Base-by-base conservation (phyloP, 1,140 invertebrate species). In the Hypsibius dujardini region DNA sequence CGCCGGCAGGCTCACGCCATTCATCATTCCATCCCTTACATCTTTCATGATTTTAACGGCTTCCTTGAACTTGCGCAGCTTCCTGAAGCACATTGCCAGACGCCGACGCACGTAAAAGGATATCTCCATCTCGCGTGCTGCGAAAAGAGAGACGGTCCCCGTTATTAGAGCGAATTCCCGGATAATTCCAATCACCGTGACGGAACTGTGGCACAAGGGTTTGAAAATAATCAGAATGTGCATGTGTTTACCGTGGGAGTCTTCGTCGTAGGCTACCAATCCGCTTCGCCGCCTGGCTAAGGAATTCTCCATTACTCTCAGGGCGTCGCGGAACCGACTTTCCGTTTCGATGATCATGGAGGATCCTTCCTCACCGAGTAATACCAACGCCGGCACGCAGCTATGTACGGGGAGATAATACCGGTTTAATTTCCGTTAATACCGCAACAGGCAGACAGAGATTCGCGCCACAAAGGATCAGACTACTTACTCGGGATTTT, bases 21-120 rank as follows among this genome's bases (percentile, higher is more conserved):
- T 14, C 42, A 59, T 70, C 14, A 14, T 69, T 42, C 42, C 28
- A 12, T 70, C 59, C 77, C 80, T 80, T 80, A 87, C 84, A 83
- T 98, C 95, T 77, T 92, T 85, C 83, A 97, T 96, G 84, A 96
- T 91, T 82, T 97, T 96, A 1, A 94, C 87, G 1, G 93, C 90
- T 81, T 98, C 95, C 81, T 93, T 92, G 67, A 94, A 82, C 73
- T 80, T 77, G 2, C 93, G 93, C 62, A 97, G 81, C 77, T 95
- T 92, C 73, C 95, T 84, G 1, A 92, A 90, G 84, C 94, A 97
- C 94, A 98, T 97, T 46, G 93, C 94, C 69, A 96, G 79, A 71
- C 95, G 82, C 75, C 95, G 84, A 81, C 93, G 90, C 62, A 96
- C 88, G 79, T 96, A 97, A 74, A 96, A 97, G 80, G 12, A 98